These are phyloP conservation scores for Cryptoblepharus egeriae DNA, from an alignment of 2,797 vertebrate species.

Conservation along the genomic window DNA sequence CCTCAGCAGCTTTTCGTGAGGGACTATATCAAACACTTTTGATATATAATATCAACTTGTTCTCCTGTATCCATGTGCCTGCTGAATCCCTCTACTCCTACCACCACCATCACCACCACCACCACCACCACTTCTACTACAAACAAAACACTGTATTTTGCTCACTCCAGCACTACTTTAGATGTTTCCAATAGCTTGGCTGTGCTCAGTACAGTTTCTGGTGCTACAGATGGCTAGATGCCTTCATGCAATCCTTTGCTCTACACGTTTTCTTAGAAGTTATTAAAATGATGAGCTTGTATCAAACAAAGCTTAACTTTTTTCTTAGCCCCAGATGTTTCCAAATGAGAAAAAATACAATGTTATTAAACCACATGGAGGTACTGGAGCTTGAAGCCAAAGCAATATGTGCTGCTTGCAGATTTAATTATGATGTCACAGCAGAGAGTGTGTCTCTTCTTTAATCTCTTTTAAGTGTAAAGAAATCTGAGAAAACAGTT, in stretches of 20 bases:
- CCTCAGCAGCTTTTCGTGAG: too few species aligned
- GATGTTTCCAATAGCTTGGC: not conserved
- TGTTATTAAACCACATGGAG: conserved; percentile 33
- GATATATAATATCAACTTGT: too few species aligned
- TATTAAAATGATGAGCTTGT: not conserved
- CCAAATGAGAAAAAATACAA: conserved; percentile 19
- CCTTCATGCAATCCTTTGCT: conserved; percentile 23
- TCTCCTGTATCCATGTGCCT: too few species aligned
- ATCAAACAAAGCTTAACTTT: conserved; percentile 22
- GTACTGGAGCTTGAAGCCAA: conserved; percentile 22
- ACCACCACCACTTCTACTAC: not conserved
- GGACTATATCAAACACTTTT: too few species aligned
- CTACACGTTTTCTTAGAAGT: not conserved
- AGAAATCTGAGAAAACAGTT: conserved; percentile 19
- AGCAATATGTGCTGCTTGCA: conserved; percentile 4
- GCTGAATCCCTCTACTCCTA: too few species aligned
- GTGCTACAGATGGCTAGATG: not conserved
- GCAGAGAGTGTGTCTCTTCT: conserved; percentile 6
- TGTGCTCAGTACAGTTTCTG: not conserved
- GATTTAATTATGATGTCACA: conserved; percentile 28
- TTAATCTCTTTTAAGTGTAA: conserved; percentile 28
- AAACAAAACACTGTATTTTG: not conserved
- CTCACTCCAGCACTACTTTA: not conserved
- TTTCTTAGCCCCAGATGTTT: conserved; percentile 34
- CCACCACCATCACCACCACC: too few species aligned